Evolutionary conservation across 2,113 vertebrate species (phyloP), one percentile per base, ranked within the genome.

Genomic region (Hassar affinis): DNA sequence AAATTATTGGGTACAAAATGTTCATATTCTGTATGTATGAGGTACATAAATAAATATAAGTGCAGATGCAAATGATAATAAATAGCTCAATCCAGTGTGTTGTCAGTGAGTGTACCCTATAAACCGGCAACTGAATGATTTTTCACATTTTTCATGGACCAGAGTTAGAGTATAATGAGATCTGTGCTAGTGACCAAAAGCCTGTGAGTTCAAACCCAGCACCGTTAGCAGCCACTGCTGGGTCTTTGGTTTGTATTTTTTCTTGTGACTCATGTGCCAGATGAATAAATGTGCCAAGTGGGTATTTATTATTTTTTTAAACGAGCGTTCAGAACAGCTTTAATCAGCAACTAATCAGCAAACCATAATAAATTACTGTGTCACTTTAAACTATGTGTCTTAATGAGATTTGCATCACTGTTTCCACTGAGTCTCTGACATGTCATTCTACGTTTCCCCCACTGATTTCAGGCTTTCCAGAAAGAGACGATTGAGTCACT

Each of bases 401-500:
- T 85, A 81, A 83, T 78, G 49, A 25, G 62, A 78, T 78, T 78
- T 49, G 17, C 75, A 14, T 76, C 35, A 77, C 25, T 22, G 59
- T 81, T 66, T 81, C 74, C 62, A 68, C 6, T 74, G 14, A 27
- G 11, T 15, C 42, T 59, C 38, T 57, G 35, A 66, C 35, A 25
- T 68, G 12, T 81, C 49, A 59, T 85, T 45, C 56, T 64, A 2
- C n/a, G 38, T 45, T n/a, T n/a, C 2, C 78, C 56, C 81, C 1
- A 45, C 83, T 87, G 75, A 88, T 62, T 90, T 15, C 89, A 99
- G 97, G 92, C 94, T 79, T 99, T 99, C 93, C 97, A 99, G 90
- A 99, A 98, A 90, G 95, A 97, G 85, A 94, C 96, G 87, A 96
- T 98, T 59, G 98, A 99, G 81, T 95, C 97, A 1, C 90, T 99